phyloP scores from a whole-genome alignment of 2,888 invertebrate genomes.

The Autographa gamma region DNA sequence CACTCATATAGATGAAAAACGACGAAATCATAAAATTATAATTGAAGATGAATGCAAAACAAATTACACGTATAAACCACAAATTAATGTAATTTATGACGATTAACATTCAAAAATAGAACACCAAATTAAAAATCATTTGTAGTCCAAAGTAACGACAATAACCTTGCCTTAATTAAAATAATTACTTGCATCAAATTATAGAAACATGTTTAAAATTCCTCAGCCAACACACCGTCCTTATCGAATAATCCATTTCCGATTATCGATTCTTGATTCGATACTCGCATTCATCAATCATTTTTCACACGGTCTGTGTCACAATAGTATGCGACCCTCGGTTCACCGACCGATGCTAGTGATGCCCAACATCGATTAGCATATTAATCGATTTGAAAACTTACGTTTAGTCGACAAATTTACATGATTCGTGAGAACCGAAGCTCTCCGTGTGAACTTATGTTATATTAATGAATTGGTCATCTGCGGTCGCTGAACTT shows the following conservation, averaged over 20 bases:
- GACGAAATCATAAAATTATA: slow-evolving; percentile 7
- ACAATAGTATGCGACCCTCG: slow-evolving; percentile 80
- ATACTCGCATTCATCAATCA: slow-evolving; percentile 78
- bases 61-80: slow-evolving; percentile 46
- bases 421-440: slow-evolving; percentile 89
- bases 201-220: slow-evolving; percentile 42
- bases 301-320: slow-evolving; percentile 97
- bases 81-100: slow-evolving; percentile 30
- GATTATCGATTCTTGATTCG: slow-evolving; percentile 64
- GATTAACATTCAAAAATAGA: slow-evolving; percentile 27
- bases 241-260: slow-evolving; percentile 65
- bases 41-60: slow-evolving; percentile 34
- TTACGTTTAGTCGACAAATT: slow-evolving; percentile 88
- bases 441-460: slow-evolving; percentile 86
- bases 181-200: slow-evolving; percentile 21
- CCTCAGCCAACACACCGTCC: slow-evolving; percentile 39
- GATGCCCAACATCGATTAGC: slow-evolving; percentile 85
- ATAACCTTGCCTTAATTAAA: slow-evolving; percentile 44
- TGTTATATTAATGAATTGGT: slow-evolving; percentile 89
- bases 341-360: slow-evolving; percentile 86
- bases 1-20: not conserved
- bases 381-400: slow-evolving; percentile 89
- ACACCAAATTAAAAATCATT: slow-evolving; percentile 35
- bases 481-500: slow-evolving; percentile 82
- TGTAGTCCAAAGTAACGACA: slow-evolving; percentile 33